Conservation (phyloP, 37 sponge, comb jelly and placozoan species). For the Agelas oroides region DNA sequence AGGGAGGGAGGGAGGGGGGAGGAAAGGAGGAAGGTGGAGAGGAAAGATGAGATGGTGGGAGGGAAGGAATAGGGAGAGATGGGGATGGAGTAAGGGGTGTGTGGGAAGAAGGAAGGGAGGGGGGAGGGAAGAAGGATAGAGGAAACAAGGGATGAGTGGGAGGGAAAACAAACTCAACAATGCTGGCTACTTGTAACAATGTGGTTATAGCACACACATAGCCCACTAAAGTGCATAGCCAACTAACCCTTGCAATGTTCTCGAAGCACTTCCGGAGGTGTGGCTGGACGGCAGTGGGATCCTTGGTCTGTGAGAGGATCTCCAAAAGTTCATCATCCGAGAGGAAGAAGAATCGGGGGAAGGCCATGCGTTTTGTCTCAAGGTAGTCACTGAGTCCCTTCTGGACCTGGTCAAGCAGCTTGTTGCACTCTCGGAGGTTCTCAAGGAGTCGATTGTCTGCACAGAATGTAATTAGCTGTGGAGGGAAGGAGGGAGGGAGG, state of each 20-base stretch:
- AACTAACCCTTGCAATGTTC: slow-evolving; percentile 87
- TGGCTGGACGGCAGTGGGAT: slow-evolving; percentile 99
- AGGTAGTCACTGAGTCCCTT: slow-evolving; percentile 99
- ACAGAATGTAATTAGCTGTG: slow-evolving; percentile 87
- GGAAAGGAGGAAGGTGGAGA: background rate
- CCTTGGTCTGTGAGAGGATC: slow-evolving; percentile 99
- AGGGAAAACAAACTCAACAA: no score
- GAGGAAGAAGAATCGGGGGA: slow-evolving; percentile 99
- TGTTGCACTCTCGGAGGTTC: slow-evolving; percentile 96
- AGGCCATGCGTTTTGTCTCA: slow-evolving; percentile 97
- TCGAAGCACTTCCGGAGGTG: slow-evolving; percentile 99
- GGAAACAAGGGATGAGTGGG: no score
- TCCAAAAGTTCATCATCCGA: slow-evolving; percentile 99
- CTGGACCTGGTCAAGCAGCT: slow-evolving; percentile 98
- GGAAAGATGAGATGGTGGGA: background rate
- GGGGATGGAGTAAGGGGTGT: background rate
- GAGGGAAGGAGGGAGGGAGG: background rate
- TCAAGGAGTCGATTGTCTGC: slow-evolving; percentile 93
- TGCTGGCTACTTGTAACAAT: no score
- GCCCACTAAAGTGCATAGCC: background rate
- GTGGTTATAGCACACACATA: background rate
- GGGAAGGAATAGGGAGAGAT: no score
- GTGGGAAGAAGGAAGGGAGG: no score
- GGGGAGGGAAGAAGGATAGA: no score
- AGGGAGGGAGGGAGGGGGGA: no score